A percentile compares a stretch with the other conserved stretches of the same genome.
Conservation (phyloP, 2,113 vertebrate genomes). For the Empidonax traillii region DNA sequence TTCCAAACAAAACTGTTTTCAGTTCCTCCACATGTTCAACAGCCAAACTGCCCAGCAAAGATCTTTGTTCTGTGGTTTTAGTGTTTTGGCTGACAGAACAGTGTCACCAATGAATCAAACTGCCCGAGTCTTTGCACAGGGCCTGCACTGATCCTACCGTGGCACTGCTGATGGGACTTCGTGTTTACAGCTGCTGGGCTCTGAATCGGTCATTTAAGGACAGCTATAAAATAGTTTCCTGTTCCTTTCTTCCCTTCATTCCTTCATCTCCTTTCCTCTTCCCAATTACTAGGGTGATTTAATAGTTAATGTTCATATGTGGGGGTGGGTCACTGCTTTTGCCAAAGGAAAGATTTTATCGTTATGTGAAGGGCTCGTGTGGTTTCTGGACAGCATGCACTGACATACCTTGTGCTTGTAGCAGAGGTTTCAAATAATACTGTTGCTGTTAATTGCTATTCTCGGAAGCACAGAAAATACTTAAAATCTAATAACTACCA, state of each 20-base stretch:
- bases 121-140: neutral
- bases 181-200: neutral
- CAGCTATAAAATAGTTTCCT: neutral
- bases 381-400: neutral
- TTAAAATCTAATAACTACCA: neutral
- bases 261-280: accelerated
- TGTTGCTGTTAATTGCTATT: neutral
- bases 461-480: neutral
- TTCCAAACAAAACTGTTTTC: neutral
- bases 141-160: neutral
- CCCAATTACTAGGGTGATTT: neutral
- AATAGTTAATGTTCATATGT: neutral
- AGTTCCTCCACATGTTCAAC: neutral
- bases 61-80: neutral
- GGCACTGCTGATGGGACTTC: neutral
- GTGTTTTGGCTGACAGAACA: accelerated
- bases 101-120: neutral
- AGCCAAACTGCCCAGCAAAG: neutral
- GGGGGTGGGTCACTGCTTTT: neutral
- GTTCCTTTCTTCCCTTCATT: accelerated
- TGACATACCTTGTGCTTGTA: neutral
- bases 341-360: neutral
- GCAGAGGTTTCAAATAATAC: neutral
- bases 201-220: neutral
- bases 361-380: neutral